Conservation (phyloP, 2,113 vertebrate species). For the Apodemus sylvaticus region DNA sequence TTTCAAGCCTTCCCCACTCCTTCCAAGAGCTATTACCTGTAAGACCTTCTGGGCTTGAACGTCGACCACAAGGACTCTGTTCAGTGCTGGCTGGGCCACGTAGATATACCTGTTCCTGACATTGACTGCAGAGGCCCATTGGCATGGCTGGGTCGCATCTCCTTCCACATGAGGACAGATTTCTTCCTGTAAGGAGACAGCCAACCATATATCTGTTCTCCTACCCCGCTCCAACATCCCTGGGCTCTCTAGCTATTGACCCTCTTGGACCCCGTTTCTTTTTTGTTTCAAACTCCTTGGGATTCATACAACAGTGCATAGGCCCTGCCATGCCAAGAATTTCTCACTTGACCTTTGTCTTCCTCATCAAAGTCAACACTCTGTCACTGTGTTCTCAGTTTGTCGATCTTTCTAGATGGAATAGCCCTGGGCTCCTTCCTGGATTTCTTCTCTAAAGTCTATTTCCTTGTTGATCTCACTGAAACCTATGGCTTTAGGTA, state of each 20-base stretch:
- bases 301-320: not conserved
- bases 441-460: not conserved
- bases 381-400: not conserved
- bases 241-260: not conserved
- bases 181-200: constrained; percentile 89
- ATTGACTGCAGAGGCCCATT: constrained; percentile 95
- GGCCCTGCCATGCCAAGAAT: not conserved
- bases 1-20: not conserved
- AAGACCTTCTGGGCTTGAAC: constrained; percentile 94
- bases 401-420: not conserved
- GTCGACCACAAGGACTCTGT: constrained; percentile 93
- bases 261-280: not conserved
- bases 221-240: too few relatives aligned
- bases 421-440: too few relatives aligned
- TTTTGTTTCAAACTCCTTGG: not conserved
- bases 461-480: not conserved
- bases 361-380: not conserved
- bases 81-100: constrained; percentile 91
- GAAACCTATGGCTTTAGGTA: not conserved
- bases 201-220: not conserved
- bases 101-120: constrained; percentile 96
- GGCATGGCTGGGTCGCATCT: constrained; percentile 87
- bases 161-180: constrained; percentile 92
- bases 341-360: not conserved
- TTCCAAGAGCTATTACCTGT: constrained; percentile 87